Evolutionary conservation across 2,113 vertebrate genomes (phyloP), one percentile per base, ranked within the genome.

Genomic region (Tupaia chinensis): DNA sequence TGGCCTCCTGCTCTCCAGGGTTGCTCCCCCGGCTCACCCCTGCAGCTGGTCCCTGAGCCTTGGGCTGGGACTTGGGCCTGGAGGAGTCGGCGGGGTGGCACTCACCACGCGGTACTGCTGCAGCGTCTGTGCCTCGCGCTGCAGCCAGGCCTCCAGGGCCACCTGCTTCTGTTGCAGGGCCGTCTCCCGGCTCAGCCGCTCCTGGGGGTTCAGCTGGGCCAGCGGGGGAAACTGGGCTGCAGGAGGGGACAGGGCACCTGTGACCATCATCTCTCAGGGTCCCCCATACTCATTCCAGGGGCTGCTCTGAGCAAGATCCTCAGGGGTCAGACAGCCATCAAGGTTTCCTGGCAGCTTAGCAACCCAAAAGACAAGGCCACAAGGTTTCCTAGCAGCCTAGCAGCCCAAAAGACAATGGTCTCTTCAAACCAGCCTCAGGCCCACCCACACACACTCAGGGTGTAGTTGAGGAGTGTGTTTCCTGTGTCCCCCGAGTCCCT

Each of bases 31-130:
- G 69, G 60, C 34, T 79, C 79, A 22, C 1, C n/a, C 65, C 80
- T 32, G 84, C 3, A 6, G 9, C 0, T 0, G 79, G 53, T 4
- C 1, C 87, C 20, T 0, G 2, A 56, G 60, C 58, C 81, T 53
- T 3, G 0, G 70, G 60, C 9, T 1, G 79, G 25, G 0, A 56
- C 9, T 17, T 20, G 3, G 0, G 3, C 23, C 19, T 0, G 16
- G 77, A 60, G 27, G 5, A 13, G 44, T 5, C 5, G 44, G 44
- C 60, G 4, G 60, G 58, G 2, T 20, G 1, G 1, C 22, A 87
- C 95, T 98, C 91, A 99, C 99, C 99, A 99, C 99, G 1, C 99
- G 99, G 98, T 99, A 99, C 98, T 99, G 99, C 98, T 99, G 99
- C 98, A 97, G 97, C 0, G 96, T 97, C 97, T 98, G 95, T 0